phyloP scores from a whole-genome alignment of 2,113 vertebrate species.

The Bathybates hornii region DNA sequence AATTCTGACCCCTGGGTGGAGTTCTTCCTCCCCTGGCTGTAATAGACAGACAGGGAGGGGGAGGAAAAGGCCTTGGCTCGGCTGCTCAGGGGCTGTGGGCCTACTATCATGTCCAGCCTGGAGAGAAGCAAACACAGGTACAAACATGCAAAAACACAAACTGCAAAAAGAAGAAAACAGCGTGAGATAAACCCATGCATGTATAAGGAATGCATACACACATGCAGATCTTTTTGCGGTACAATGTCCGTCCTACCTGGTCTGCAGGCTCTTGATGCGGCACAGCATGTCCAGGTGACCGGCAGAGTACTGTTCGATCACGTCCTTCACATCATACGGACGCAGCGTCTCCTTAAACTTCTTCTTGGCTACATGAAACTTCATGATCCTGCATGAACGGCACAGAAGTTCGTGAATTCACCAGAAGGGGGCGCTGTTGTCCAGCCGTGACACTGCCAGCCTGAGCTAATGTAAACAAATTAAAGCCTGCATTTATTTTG shows the following conservation, averaged over 20 bases:
- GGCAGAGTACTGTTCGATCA: constrained; percentile 96
- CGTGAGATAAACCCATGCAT: neutral
- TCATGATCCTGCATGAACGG: constrained; percentile 84
- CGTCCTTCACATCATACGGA: constrained; percentile 96
- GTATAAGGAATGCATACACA: neutral
- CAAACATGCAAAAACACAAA: neutral
- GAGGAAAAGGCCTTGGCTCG: constrained; percentile 64
- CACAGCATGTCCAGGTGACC: constrained; percentile 96
- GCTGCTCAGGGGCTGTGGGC: constrained; percentile 54
- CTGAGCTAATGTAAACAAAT: neutral
- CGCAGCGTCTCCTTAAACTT: constrained; percentile 96
- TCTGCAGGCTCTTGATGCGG: constrained; percentile 95
- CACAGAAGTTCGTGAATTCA: neutral
- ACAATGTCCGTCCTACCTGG: constrained; percentile 74
- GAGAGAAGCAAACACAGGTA: constrained; percentile 35
- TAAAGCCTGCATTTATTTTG: neutral
- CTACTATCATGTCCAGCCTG: constrained; percentile 66
- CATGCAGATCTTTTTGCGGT: neutral
- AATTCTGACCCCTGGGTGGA: constrained; percentile 63
- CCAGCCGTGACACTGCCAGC: neutral
- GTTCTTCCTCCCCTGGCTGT: constrained; percentile 63
- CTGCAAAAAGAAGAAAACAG: neutral
- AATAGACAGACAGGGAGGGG: constrained; percentile 56
- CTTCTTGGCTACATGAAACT: constrained; percentile 95
- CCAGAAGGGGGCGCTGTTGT: constrained; percentile 16